A percentile compares a stretch with the other conserved stretches of the same genome.
These are phyloP conservation scores for Hypothenemus hampei DNA, from an alignment of 1,140 invertebrate species.

Conservation along the genomic window DNA sequence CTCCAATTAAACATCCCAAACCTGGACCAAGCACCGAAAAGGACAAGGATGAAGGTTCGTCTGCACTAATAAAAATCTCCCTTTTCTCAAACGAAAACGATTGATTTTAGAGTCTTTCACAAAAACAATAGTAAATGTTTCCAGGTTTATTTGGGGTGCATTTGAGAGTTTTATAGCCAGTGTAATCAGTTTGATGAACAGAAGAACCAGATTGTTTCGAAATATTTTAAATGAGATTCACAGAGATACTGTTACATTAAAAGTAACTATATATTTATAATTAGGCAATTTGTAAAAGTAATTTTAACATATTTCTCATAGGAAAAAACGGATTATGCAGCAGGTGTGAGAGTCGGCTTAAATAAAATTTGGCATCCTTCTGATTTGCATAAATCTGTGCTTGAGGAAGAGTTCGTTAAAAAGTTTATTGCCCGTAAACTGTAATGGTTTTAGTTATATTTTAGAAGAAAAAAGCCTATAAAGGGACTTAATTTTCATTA, in stretches of 20 bases:
- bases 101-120: too few relatives aligned
- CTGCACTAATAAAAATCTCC: too few relatives aligned
- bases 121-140: neutral
- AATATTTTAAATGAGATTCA: slow-evolving; percentile 4
- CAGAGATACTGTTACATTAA: slow-evolving; percentile 2
- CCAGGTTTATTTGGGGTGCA: neutral
- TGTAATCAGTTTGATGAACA: neutral
- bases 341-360: neutral
- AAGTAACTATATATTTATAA: slow-evolving; percentile 3
- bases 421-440: neutral
- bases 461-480: neutral
- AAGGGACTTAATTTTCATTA: neutral
- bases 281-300: neutral
- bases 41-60: too few relatives aligned
- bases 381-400: neutral
- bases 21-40: too few relatives aligned
- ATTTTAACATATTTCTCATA: neutral
- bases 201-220: neutral
- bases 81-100: too few relatives aligned
- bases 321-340: slow-evolving; percentile 11
- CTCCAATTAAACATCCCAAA: too few relatives aligned
- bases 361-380: slow-evolving; percentile 15
- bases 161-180: slow-evolving; percentile 12
- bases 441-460: neutral
- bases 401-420: slow-evolving; percentile 3